phyloP scores from a whole-genome alignment of 2,113 vertebrate genomes.

The Daphoenositta chrysoptera region DNA sequence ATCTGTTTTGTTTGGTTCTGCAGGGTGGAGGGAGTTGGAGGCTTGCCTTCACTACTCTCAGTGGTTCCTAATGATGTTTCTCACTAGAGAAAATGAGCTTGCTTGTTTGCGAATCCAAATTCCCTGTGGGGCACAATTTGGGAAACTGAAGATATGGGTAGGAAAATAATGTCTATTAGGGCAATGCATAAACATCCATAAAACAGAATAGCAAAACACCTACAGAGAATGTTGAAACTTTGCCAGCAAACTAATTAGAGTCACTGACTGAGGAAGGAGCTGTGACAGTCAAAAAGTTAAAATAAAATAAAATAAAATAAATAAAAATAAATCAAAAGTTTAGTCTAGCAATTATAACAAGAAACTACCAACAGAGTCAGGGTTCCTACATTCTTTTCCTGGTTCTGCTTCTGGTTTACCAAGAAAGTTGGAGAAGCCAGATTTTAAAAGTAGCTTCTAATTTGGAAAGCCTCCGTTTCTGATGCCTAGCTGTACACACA shows the following conservation, averaged over 20 bases:
- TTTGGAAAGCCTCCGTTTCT: background rate
- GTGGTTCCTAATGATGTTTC: slow-evolving; percentile 22
- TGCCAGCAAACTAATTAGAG: slow-evolving; percentile 33
- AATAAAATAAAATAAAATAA: slow-evolving; percentile 63
- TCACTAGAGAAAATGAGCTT: slow-evolving; percentile 24
- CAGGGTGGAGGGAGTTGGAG: slow-evolving; percentile 6
- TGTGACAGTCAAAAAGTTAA: background rate
- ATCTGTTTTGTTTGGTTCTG: slow-evolving; percentile 10
- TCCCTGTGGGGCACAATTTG: background rate
- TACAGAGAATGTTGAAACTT: background rate
- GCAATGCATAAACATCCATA: background rate
- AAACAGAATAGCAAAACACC: slow-evolving; percentile 23
- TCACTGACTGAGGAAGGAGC: background rate
- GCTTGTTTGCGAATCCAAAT: background rate
- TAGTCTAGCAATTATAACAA: slow-evolving; percentile 22
- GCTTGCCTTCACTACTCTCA: background rate
- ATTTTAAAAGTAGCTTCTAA: background rate
- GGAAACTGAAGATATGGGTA: slow-evolving; percentile 24
- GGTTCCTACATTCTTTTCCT: background rate
- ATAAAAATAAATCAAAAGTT: slow-evolving; percentile 50
- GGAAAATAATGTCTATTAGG: background rate
- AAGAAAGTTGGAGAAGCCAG: background rate
- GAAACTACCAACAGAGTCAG: background rate
- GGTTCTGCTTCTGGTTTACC: slow-evolving; percentile 1
- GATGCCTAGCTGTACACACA: background rate